Conservation (phyloP, 2,888 invertebrate species). For the Siphlonurus alternatus region DNA sequence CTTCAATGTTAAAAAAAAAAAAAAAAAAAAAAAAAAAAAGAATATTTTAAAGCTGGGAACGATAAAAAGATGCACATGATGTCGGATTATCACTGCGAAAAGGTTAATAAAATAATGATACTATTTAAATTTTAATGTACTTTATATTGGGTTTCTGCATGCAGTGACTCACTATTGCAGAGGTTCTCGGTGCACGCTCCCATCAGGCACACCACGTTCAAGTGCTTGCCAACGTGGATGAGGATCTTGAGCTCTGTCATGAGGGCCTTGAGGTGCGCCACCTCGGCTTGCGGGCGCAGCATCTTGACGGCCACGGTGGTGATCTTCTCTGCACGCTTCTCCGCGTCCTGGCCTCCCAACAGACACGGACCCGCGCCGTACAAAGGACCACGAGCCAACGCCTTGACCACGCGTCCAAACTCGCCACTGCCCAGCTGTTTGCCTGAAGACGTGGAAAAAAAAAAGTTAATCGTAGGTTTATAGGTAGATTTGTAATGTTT, state of each 20-base stretch:
- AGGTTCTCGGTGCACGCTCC: slow-evolving; percentile 33
- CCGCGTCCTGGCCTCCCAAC: no score
- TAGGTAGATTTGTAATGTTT: no score
- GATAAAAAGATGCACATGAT: no score
- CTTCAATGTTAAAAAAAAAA: no score
- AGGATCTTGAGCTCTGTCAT: slow-evolving; percentile 35
- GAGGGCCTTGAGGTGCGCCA: slow-evolving; percentile 30
- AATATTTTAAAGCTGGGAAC: no score
- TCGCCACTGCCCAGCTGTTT: slow-evolving; percentile 31
- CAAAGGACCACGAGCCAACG: slow-evolving; percentile 21
- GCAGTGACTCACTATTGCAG: slow-evolving; percentile 25
- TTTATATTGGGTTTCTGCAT: no score
- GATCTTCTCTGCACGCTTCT: slow-evolving; percentile 20
- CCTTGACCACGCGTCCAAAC: slow-evolving; percentile 33
- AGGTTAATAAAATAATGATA: no score
- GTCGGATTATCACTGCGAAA: no score
- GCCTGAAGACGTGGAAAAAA: not conserved
- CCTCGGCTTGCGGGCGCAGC: slow-evolving; percentile 30
- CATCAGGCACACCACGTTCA: slow-evolving; percentile 35
- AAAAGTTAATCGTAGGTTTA: no score
- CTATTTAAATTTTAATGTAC: no score
- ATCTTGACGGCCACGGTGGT: slow-evolving; percentile 33
- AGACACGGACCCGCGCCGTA: not conserved
- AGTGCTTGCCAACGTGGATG: slow-evolving; percentile 33
- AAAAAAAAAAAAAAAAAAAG: no score